Conservation (phyloP, 2,888 invertebrate species). For the Masnerella sp. region DNA sequence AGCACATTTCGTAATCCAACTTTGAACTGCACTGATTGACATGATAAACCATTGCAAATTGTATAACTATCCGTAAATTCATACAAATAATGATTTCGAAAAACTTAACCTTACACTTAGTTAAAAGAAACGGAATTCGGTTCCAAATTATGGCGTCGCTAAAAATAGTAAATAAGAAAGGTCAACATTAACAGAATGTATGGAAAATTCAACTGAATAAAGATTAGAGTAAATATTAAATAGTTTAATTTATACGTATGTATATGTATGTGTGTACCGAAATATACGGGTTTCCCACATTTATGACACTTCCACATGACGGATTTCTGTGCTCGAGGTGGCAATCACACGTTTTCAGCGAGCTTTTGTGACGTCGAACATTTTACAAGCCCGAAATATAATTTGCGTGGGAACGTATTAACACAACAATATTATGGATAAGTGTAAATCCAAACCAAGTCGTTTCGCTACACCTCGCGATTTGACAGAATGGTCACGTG, state of each 20-base stretch:
- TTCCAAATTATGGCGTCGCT: too few species aligned
- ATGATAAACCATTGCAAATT: too few species aligned
- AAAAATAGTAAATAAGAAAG: too few species aligned
- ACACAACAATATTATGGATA: constrained; percentile 1
- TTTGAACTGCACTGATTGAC: too few species aligned
- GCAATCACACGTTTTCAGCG: constrained; percentile 1
- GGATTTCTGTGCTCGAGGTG: constrained; percentile 4
- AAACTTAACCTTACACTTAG: too few species aligned
- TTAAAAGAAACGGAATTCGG: too few species aligned
- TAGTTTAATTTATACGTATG: too few species aligned
- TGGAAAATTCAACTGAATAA: constrained; percentile 30
- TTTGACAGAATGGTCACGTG: constrained; percentile 35
- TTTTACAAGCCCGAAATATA: constrained; percentile 4
- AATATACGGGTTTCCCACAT: constrained; percentile 89
- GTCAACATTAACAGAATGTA: too few species aligned
- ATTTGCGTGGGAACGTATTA: not conserved
- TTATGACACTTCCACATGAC: constrained; percentile 90
- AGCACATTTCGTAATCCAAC: too few species aligned
- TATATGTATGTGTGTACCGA: constrained; percentile 79
- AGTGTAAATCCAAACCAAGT: not conserved
- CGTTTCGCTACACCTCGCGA: constrained; percentile 4
- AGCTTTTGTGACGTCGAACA: not conserved
- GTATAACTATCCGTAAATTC: too few species aligned
- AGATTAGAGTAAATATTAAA: too few species aligned
- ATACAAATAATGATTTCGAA: too few species aligned